Conservation (phyloP, 2,113 vertebrate genomes). For the Saccopteryx bilineata region DNA sequence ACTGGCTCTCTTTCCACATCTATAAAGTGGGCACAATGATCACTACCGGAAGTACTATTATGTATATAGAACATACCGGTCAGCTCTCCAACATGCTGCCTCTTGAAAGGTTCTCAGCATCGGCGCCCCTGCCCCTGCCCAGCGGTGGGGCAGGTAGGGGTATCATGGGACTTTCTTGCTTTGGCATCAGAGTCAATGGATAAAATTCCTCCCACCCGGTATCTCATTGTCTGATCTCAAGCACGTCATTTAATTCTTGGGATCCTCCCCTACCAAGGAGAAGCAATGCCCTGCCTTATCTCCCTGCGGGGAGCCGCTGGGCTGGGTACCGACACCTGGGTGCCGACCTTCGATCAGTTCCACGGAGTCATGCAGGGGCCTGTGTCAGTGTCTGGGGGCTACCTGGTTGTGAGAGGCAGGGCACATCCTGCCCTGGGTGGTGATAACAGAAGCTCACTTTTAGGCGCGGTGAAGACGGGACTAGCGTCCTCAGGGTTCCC, state of each 20-base stretch:
- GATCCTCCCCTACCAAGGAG: neutral
- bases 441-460: neutral
- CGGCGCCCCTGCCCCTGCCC: fast-evolving
- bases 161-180: no score
- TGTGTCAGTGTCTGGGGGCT: no score
- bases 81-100: no score
- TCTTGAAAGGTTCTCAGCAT: fast-evolving
- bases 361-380: fast-evolving
- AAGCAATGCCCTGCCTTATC: fast-evolving
- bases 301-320: neutral
- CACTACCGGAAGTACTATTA: neutral
- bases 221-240: neutral
- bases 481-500: fast-evolving
- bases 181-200: neutral
- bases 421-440: no score
- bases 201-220: neutral
- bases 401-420: fast-evolving
- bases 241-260: fast-evolving
- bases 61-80: fast-evolving
- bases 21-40: no score
- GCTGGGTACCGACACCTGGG: neutral
- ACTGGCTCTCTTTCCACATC: neutral
- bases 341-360: fast-evolving
- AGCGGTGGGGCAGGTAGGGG: no score
- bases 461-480: no score